A percentile compares a stretch with the other conserved stretches of the same genome.
Evolutionary conservation across 2,113 vertebrate species (phyloP).

Genomic region (Tricholaema leucomelas): DNA sequence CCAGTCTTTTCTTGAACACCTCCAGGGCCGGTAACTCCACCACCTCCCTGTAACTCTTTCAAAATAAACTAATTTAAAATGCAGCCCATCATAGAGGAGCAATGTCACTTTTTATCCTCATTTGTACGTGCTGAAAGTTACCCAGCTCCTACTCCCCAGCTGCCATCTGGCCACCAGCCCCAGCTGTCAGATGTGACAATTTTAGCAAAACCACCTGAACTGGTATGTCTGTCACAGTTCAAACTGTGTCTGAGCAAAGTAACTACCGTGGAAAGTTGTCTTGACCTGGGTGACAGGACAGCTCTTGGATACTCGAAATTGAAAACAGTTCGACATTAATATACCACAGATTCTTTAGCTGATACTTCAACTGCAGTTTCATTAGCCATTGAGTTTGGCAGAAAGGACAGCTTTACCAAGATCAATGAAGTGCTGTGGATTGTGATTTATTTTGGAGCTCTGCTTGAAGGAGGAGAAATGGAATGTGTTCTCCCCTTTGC

Average conservation of each 20-base stretch:
- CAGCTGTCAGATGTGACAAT: not conserved
- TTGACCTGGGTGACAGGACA: not conserved
- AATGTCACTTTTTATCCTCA: not conserved
- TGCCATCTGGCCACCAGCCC: not conserved
- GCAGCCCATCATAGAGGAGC: not conserved
- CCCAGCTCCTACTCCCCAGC: not conserved
- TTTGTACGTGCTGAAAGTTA: fast-evolving
- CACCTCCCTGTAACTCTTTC: too few relatives aligned
- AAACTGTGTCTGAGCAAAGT: not conserved
- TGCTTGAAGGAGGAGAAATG: not conserved
- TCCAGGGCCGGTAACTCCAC: too few relatives aligned
- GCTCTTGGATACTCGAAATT: not conserved
- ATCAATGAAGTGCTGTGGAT: not conserved
- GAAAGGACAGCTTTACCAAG: not conserved
- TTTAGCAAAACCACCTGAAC: not conserved
- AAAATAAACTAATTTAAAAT: not conserved
- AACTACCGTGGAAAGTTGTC: not conserved
- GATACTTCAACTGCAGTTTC: not conserved
- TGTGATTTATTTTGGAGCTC: not conserved
- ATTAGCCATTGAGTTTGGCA: not conserved
- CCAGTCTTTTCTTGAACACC: too few relatives aligned
- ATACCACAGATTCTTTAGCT: not conserved
- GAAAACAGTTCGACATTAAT: not conserved
- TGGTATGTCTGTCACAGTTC: not conserved
- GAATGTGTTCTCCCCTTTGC: not conserved